phyloP scores from a whole-genome alignment of 2,113 vertebrate genomes.

The Garra rufa region DNA sequence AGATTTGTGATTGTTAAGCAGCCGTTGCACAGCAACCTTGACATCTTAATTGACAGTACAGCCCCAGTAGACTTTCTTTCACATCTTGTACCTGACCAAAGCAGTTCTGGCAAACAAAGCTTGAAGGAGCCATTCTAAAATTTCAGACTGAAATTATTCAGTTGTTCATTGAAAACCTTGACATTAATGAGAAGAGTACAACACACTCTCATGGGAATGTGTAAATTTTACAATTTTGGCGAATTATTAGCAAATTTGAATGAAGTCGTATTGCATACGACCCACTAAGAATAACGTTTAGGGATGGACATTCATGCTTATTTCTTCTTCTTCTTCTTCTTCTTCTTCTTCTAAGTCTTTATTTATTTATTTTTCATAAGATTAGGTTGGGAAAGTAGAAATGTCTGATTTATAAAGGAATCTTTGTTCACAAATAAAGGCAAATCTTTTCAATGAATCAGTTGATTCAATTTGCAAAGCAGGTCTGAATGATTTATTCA shows the following conservation, averaged over 20 bases:
- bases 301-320: background rate
- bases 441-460: background rate
- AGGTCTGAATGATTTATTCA: background rate
- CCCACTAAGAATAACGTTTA: background rate
- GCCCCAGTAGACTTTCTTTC: constrained; percentile 5
- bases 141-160: background rate
- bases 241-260: background rate
- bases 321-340: too few relatives aligned
- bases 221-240: background rate
- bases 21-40: background rate
- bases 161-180: background rate
- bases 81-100: constrained; percentile 16
- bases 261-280: background rate
- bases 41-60: constrained; percentile 10
- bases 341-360: too few relatives aligned
- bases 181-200: background rate
- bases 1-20: constrained; percentile 37
- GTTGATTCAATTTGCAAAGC: background rate
- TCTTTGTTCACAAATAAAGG: background rate
- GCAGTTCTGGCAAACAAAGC: background rate
- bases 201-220: background rate
- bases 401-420: background rate
- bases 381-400: background rate
- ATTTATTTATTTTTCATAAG: too few relatives aligned
- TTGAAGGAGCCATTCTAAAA: background rate